Conservation (phyloP, 2,888 invertebrate genomes). For the Eilema sororculum region DNA sequence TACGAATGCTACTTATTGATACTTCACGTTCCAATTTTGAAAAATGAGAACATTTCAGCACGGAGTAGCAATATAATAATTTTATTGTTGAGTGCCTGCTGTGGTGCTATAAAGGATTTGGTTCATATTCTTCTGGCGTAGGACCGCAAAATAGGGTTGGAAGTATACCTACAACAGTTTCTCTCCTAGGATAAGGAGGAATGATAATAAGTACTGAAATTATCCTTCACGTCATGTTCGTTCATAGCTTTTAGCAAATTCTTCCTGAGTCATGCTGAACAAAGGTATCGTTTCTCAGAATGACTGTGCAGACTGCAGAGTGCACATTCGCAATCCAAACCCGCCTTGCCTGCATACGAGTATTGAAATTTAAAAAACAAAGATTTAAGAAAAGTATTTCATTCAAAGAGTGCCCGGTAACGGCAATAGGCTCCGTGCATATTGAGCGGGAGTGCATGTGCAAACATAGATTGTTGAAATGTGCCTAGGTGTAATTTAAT, state of each 20-base stretch:
- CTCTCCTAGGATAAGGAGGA: not conserved
- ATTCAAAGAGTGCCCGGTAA: too few relatives aligned
- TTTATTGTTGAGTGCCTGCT: too few relatives aligned
- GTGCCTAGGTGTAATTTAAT: too few relatives aligned
- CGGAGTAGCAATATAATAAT: too few relatives aligned
- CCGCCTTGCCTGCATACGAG: too few relatives aligned
- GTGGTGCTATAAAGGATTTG: too few relatives aligned
- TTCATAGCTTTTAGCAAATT: not conserved
- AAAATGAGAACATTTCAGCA: not conserved
- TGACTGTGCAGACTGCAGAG: not conserved
- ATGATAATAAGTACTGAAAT: not conserved
- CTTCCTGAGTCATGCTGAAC: not conserved
- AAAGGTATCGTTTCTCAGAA: not conserved
- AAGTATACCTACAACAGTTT: not conserved
- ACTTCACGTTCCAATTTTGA: conserved; percentile 1
- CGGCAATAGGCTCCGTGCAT: too few relatives aligned
- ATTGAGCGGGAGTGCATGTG: too few relatives aligned
- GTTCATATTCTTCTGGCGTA: not conserved
- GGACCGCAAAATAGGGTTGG: not conserved
- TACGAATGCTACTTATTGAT: conserved; percentile 9
- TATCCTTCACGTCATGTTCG: not conserved
- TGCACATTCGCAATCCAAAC: not conserved
- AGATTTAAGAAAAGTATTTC: too few relatives aligned
- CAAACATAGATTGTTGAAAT: too few relatives aligned
- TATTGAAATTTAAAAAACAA: too few relatives aligned